phyloP scores from a whole-genome alignment of 2,888 invertebrate species.

The Brachynemurus nebulosus region DNA sequence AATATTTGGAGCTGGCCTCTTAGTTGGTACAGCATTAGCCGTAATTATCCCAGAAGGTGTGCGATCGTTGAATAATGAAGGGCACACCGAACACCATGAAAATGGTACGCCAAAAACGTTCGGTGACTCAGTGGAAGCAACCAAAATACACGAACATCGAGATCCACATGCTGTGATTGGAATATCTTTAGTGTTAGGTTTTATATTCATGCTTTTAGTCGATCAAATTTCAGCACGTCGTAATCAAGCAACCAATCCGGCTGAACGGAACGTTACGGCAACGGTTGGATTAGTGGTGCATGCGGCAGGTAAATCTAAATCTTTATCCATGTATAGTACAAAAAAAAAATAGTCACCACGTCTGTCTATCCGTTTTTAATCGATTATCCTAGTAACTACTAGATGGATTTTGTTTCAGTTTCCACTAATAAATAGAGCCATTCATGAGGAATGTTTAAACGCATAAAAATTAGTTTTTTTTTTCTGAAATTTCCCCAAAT shows the following conservation, averaged over 20 bases:
- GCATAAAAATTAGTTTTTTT: too few species aligned
- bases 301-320: conserved; percentile 61
- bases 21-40: conserved; percentile 93
- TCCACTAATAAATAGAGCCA: too few species aligned
- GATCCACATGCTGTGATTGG: conserved; percentile 78
- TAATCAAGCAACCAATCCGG: conserved; percentile 43
- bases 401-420: too few species aligned
- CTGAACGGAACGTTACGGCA: conserved; percentile 74
- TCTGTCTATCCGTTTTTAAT: too few species aligned
- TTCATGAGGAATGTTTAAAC: too few species aligned
- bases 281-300: conserved; percentile 96
- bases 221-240: conserved; percentile 59
- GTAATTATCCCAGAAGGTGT: conserved; percentile 99
- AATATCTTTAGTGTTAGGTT: conserved; percentile 83
- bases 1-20: conserved; percentile 89
- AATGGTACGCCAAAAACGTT: conserved; percentile 12
- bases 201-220: conserved; percentile 93
- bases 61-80: conserved; percentile 48
- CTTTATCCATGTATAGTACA: not conserved
- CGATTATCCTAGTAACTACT: too few species aligned
- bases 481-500: too few species aligned
- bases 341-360: too few species aligned
- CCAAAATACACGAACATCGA: conserved; percentile 25
- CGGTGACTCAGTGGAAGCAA: conserved; percentile 28
- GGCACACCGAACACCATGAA: conserved; percentile 29